phyloP scores from a whole-genome alignment of 2,888 invertebrate species.

The Acleris literana region DNA sequence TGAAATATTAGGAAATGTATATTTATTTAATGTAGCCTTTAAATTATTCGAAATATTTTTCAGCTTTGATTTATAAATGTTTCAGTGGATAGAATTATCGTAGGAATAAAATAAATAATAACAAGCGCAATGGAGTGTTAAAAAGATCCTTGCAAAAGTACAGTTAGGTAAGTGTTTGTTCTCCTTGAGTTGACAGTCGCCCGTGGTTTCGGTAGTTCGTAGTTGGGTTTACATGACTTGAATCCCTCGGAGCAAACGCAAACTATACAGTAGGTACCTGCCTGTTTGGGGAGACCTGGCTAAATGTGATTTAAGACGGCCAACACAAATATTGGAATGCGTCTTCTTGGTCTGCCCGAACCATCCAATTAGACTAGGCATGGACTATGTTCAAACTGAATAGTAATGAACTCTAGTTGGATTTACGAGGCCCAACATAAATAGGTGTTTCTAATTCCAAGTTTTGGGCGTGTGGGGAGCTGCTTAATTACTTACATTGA shows the following conservation, averaged over 20 bases:
- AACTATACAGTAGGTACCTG: constrained; percentile 80
- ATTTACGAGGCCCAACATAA: constrained; percentile 32
- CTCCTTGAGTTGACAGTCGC: constrained; percentile 35
- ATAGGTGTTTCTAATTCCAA: constrained; percentile 34
- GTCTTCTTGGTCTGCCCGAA: constrained; percentile 62
- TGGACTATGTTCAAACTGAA: constrained; percentile 65
- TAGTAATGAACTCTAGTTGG: constrained; percentile 58
- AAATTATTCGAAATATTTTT: no score
- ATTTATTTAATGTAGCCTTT: no score
- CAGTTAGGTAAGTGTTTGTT: constrained; percentile 3
- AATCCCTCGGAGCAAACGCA: constrained; percentile 71
- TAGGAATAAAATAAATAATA: no score
- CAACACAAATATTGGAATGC: constrained; percentile 77
- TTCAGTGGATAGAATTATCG: no score
- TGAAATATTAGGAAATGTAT: no score
- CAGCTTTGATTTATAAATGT: no score
- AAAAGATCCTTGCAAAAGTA: constrained; percentile 9
- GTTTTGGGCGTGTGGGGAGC: constrained; percentile 26
- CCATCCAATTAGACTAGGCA: constrained; percentile 68
- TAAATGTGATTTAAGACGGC: constrained; percentile 79
- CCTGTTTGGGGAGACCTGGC: constrained; percentile 67
- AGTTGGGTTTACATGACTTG: constrained; percentile 63
- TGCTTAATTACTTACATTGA: constrained; percentile 22
- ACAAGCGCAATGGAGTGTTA: background rate
- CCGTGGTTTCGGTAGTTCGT: constrained; percentile 55